Conservation (phyloP, 2,797 vertebrate genomes). For the Pygocentrus nattereri region DNA sequence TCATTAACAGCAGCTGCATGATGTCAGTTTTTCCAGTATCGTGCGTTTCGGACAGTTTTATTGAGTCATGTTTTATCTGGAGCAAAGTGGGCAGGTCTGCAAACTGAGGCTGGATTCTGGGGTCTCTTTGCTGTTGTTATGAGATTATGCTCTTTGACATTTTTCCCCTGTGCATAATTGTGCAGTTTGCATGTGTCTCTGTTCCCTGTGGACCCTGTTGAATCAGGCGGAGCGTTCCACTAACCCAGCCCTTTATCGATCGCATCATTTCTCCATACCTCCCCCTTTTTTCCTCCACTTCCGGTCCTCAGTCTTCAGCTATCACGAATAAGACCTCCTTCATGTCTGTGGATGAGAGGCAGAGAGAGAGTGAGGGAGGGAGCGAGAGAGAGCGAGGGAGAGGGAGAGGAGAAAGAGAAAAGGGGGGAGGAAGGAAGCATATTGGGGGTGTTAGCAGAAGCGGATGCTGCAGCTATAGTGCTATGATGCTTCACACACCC, state of each 20-base stretch:
- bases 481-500: slow-evolving; percentile 56
- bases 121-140: slow-evolving; percentile 16
- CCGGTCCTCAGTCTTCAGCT: slow-evolving; percentile 31
- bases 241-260: slow-evolving; percentile 55
- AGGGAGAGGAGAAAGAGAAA: slow-evolving; percentile 49
- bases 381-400: slow-evolving; percentile 49
- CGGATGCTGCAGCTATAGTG: slow-evolving; percentile 69
- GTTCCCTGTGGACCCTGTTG: slow-evolving; percentile 36
- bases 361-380: slow-evolving; percentile 46
- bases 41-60: too few species aligned
- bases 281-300: slow-evolving; percentile 47
- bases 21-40: too few species aligned
- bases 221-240: slow-evolving; percentile 26
- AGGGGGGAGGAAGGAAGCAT: not conserved
- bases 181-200: slow-evolving; percentile 22
- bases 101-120: not conserved
- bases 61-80: not conserved
- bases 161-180: slow-evolving; percentile 11
- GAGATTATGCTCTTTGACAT: not conserved
- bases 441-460: slow-evolving; percentile 44
- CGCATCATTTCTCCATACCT: slow-evolving; percentile 44
- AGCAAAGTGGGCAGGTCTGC: not conserved
- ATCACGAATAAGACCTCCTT: slow-evolving; percentile 24
- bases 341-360: slow-evolving; percentile 49
- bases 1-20: too few species aligned